Evolutionary conservation across 2,888 invertebrate genomes (phyloP).

Genomic region (Ochlodes sylvanus): DNA sequence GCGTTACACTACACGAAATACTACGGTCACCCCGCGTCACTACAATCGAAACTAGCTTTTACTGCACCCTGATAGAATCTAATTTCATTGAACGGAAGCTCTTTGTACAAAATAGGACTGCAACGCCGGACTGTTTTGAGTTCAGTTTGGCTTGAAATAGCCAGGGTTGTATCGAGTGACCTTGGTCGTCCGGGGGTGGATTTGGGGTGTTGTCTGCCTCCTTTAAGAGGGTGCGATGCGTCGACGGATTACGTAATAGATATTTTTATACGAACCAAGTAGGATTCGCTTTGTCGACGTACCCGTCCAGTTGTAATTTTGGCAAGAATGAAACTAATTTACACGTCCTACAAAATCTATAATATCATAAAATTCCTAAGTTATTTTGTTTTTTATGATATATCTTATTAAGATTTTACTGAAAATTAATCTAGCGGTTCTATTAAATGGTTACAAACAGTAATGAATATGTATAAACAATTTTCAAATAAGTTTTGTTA

Average conservation of each 20-base stretch:
- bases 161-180: conserved; percentile 61
- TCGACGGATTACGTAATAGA: conserved; percentile 74
- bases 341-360: no score
- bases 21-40: conserved; percentile 49
- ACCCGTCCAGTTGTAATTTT: neutral
- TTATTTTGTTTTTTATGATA: no score
- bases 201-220: conserved; percentile 63
- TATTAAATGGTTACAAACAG: no score
- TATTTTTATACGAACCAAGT: conserved; percentile 65
- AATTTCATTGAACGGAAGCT: conserved; percentile 9
- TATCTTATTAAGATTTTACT: no score
- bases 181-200: conserved; percentile 70
- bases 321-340: neutral
- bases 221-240: conserved; percentile 58
- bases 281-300: conserved; percentile 27
- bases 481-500: no score
- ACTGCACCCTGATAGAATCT: conserved; percentile 2
- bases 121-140: conserved; percentile 1
- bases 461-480: no score
- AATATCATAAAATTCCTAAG: no score
- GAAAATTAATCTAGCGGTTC: no score
- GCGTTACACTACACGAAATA: conserved; percentile 53
- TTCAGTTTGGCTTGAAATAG: conserved; percentile 31
- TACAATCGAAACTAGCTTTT: conserved; percentile 49
- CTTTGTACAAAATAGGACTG: neutral